Conservation (phyloP, 2,797 vertebrate genomes). For the Thamnophis elegans region DNA sequence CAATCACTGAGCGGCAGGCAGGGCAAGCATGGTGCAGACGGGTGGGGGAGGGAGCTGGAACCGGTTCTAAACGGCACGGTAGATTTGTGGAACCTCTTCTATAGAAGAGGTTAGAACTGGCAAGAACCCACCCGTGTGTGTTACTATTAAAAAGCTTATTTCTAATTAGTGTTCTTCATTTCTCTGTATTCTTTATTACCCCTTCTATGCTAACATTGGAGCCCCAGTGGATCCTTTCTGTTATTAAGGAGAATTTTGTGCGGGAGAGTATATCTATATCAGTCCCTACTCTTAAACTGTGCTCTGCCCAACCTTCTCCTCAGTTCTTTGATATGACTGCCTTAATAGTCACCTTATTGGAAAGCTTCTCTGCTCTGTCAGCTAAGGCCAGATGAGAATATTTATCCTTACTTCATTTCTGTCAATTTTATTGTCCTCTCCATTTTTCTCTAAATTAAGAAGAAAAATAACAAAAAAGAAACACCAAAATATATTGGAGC, state of each 20-base stretch:
- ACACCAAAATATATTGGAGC: neutral
- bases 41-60: no score
- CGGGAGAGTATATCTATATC: neutral
- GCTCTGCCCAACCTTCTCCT: neutral
- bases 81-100: no score
- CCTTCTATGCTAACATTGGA: neutral
- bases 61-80: no score
- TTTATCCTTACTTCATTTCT: neutral
- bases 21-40: no score
- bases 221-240: neutral
- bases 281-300: neutral
- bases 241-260: neutral
- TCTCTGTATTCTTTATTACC: neutral
- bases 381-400: neutral
- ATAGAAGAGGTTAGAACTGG: no score
- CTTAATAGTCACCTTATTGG: neutral
- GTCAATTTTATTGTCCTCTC: neutral
- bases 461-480: neutral
- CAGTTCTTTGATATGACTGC: neutral
- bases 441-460: neutral
- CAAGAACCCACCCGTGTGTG: no score
- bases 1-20: no score
- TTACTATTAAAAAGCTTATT: slow-evolving; percentile 12
- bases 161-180: neutral
- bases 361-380: neutral